Evolutionary conservation across 2,797 vertebrate genomes (phyloP).

Genomic region (Novumbra hubbsi): DNA sequence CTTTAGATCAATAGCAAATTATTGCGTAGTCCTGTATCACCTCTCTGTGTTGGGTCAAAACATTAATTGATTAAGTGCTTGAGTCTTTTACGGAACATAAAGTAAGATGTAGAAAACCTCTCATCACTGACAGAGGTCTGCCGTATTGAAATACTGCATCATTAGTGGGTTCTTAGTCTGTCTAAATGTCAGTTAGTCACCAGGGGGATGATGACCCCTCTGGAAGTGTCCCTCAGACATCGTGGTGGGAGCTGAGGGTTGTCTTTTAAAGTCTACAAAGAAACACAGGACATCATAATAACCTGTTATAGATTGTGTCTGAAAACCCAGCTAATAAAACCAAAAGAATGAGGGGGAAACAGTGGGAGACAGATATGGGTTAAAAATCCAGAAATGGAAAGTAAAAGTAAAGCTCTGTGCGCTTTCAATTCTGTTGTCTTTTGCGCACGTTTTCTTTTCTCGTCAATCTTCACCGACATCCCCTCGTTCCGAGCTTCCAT

Average conservation of each 20-base stretch:
- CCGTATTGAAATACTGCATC: slow-evolving; percentile 65
- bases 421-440: slow-evolving; percentile 14
- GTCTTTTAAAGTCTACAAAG: slow-evolving; percentile 57
- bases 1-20: slow-evolving; percentile 21
- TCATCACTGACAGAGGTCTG: slow-evolving; percentile 43
- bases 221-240: slow-evolving; percentile 43
- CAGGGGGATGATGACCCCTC: slow-evolving; percentile 49
- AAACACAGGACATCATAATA: slow-evolving; percentile 57
- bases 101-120: slow-evolving; percentile 47
- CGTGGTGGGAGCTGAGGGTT: slow-evolving; percentile 34
- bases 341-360: slow-evolving; percentile 5
- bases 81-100: slow-evolving; percentile 37
- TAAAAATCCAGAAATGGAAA: slow-evolving; percentile 6
- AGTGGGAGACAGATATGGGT: neutral
- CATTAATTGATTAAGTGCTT: slow-evolving; percentile 61
- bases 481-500: slow-evolving; percentile 52
- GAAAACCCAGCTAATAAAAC: slow-evolving; percentile 9
- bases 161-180: slow-evolving; percentile 73
- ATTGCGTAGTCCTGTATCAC: slow-evolving; percentile 31
- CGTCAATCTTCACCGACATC: slow-evolving; percentile 43
- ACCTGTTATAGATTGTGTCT: slow-evolving; percentile 46
- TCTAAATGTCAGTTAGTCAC: slow-evolving; percentile 71
- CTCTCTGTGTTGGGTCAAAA: slow-evolving; percentile 50
- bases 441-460: neutral
- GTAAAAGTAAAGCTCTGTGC: slow-evolving; percentile 15